Percentiles rank a stretch among this genome's conserved stretches.
These are phyloP conservation scores for Arion vulgaris DNA, from an alignment of 1,140 invertebrate species.

Conservation along the genomic window DNA sequence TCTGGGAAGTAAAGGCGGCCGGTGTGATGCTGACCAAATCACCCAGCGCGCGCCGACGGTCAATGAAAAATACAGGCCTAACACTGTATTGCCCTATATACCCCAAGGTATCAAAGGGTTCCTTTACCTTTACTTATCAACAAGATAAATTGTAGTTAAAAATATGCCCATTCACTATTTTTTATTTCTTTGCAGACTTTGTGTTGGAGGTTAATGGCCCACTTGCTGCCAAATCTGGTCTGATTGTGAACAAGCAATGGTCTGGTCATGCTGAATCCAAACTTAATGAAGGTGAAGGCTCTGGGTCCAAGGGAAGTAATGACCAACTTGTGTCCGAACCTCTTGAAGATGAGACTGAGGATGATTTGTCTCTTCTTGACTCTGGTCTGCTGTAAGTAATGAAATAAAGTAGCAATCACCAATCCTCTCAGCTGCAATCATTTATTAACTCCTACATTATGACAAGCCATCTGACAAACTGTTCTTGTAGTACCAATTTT, in stretches of 20 bases:
- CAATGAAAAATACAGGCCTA: too few relatives aligned
- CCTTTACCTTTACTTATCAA: too few relatives aligned
- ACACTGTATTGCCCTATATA: too few relatives aligned
- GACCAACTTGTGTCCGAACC: neutral
- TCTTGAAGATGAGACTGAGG: constrained; percentile 21
- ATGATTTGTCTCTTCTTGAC: constrained; percentile 40
- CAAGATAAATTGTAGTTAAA: too few relatives aligned
- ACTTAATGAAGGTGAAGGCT: constrained; percentile 2
- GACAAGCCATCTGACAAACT: too few relatives aligned
- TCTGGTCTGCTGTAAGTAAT: constrained; percentile 10
- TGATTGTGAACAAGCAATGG: constrained; percentile 59
- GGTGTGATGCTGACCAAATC: too few relatives aligned
- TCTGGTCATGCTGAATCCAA: constrained; percentile 45
- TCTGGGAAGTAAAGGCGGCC: too few relatives aligned
- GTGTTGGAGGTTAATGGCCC: constrained; percentile 65
- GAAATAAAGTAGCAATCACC: neutral
- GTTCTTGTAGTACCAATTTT: too few relatives aligned
- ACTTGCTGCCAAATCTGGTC: constrained; percentile 46
- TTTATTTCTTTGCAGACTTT: constrained; percentile 53
- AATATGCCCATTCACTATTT: neutral
- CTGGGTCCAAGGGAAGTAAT: neutral
- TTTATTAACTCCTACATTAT: too few relatives aligned
- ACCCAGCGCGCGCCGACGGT: too few relatives aligned
- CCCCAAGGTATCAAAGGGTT: too few relatives aligned
- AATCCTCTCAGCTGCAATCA: too few relatives aligned